A percentile compares a stretch with the other conserved stretches of the same genome.
phyloP scores from a whole-genome alignment of 2,797 vertebrate genomes.

The Pampus argenteus region DNA sequence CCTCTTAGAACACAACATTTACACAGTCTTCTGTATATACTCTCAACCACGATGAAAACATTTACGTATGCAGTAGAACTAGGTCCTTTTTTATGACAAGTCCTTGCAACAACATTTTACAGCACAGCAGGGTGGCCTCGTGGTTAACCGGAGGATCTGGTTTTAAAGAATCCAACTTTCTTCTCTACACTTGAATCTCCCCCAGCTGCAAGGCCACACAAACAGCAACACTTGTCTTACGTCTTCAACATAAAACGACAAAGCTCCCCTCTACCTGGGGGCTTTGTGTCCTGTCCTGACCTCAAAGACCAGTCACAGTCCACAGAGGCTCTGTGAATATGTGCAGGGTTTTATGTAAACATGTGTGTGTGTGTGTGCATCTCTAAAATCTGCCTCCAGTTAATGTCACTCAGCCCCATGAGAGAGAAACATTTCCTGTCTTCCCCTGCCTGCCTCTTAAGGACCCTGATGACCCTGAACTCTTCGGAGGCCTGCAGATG shows the following conservation, averaged over 20 bases:
- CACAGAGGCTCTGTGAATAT: conserved; percentile 20
- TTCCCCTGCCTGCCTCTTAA: conserved; percentile 25
- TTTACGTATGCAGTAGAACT: background rate
- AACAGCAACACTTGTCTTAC: conserved; percentile 46
- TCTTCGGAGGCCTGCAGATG: conserved; percentile 35
- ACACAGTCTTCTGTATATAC: background rate
- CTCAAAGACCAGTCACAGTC: conserved; percentile 9
- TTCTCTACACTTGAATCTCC: conserved; percentile 2
- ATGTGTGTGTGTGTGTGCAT: conserved; percentile 18
- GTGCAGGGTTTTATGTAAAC: conserved; percentile 49
- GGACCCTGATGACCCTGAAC: conserved; percentile 33
- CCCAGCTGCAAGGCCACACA: conserved; percentile 33
- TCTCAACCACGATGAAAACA: background rate
- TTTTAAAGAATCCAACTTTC: conserved; percentile 18
- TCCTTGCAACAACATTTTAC: background rate
- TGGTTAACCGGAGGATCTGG: conserved; percentile 6
- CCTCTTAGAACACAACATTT: background rate
- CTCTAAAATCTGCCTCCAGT: conserved; percentile 52
- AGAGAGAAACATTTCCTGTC: conserved; percentile 66
- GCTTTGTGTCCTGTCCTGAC: conserved; percentile 44
- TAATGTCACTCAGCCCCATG: conserved; percentile 61
- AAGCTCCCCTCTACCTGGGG: conserved; percentile 2
- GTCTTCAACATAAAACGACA: conserved; percentile 42
- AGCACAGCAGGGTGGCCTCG: background rate
- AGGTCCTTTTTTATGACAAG: background rate